phyloP scores from a whole-genome alignment of 2,113 vertebrate genomes.

The Onychorhynchus coronatus region DNA sequence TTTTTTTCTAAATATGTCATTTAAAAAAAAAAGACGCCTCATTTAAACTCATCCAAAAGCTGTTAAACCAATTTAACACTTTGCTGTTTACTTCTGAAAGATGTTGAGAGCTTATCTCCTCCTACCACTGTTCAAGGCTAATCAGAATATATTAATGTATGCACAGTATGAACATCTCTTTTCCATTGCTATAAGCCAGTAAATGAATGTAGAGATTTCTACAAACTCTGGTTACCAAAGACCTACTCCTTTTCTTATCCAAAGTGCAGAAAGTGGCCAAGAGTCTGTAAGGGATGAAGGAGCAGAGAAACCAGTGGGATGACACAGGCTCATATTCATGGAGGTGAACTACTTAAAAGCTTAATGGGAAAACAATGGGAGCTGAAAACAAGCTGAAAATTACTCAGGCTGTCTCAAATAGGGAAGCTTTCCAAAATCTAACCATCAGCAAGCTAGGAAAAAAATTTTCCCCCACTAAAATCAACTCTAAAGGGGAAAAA shows the following conservation, averaged over 20 bases:
- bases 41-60: constrained; percentile 18
- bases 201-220: background rate
- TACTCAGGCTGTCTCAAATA: background rate
- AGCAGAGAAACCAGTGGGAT: background rate
- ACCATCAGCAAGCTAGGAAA: background rate
- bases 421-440: background rate
- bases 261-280: background rate
- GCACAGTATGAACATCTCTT: background rate
- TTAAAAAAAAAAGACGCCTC: background rate
- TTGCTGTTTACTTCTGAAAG: constrained; percentile 17
- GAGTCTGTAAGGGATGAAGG: background rate
- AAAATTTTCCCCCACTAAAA: background rate
- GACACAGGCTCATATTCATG: background rate
- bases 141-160: background rate
- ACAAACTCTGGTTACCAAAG: background rate
- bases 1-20: constrained; percentile 4
- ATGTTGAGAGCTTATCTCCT: background rate
- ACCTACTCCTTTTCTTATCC: background rate
- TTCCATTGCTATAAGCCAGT: background rate
- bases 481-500: background rate
- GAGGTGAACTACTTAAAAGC: background rate
- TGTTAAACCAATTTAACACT: constrained; percentile 40
- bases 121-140: background rate
- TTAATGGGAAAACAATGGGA: background rate
- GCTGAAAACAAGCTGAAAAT: background rate